These are phyloP conservation scores for Etheostoma perlongum DNA, from an alignment of 2,797 vertebrate species.

Conservation along the genomic window DNA sequence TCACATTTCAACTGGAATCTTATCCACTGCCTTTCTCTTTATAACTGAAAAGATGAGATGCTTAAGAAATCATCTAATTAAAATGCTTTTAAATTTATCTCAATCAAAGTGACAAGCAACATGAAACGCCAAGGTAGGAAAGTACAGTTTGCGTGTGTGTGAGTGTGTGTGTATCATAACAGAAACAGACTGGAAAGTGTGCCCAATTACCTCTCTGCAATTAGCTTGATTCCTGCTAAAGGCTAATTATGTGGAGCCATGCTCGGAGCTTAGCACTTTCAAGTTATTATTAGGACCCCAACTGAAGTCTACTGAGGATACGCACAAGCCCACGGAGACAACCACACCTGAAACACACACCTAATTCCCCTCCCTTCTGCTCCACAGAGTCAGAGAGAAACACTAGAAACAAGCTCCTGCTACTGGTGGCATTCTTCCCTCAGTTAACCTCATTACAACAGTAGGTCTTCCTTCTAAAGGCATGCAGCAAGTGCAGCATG, in stretches of 20 bases:
- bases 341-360: conserved; percentile 86
- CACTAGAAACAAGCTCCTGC: conserved; percentile 65
- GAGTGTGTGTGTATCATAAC: conserved; percentile 61
- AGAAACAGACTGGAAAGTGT: conserved; percentile 79
- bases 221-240: conserved; percentile 87
- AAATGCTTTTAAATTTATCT: conserved; percentile 79
- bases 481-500: conserved; percentile 25
- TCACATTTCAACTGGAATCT: conserved; percentile 48
- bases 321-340: conserved; percentile 74
- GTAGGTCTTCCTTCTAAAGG: conserved; percentile 44
- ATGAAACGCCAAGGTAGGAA: conserved; percentile 78
- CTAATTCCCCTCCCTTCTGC: conserved; percentile 82
- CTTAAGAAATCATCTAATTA: conserved; percentile 77
- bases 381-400: conserved; percentile 70
- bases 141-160: conserved; percentile 48
- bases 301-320: conserved; percentile 81
- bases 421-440: conserved; percentile 75
- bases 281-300: conserved; percentile 90
- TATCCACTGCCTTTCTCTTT: conserved; percentile 48
- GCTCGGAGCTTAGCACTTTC: conserved; percentile 85
- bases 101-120: conserved; percentile 86
- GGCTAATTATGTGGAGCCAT: conserved; percentile 86
- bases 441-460: conserved; percentile 76
- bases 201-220: conserved; percentile 87
- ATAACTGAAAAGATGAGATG: conserved; percentile 57